Conservation (phyloP, 2,113 vertebrate species). For the Aspiorhynchus laticeps region DNA sequence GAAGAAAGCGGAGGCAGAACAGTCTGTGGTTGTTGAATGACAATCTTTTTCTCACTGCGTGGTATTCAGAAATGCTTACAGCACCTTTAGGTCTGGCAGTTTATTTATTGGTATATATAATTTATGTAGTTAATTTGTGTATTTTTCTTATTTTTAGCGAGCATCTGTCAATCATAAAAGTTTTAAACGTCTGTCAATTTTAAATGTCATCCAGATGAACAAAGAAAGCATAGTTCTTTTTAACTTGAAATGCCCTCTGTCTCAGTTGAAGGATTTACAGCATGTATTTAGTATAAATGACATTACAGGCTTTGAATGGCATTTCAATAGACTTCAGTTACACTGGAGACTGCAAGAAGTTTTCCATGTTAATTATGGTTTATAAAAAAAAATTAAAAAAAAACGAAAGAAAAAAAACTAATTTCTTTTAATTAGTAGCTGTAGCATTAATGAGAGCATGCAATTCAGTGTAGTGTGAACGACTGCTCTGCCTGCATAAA, state of each 20-base stretch:
- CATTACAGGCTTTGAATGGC: neutral
- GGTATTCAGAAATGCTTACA: neutral
- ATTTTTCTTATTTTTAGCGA: neutral
- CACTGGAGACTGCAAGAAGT: neutral
- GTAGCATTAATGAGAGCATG: constrained; percentile 28
- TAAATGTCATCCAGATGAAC: neutral
- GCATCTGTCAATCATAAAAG: neutral
- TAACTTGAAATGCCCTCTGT: neutral
- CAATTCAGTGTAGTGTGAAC: constrained; percentile 31
- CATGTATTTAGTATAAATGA: neutral
- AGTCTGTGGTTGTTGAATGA: constrained; percentile 4
- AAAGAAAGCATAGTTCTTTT: neutral
- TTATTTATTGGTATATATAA: neutral
- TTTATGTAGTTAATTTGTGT: neutral
- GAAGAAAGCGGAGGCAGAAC: neutral
- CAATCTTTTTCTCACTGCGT: constrained; percentile 12
- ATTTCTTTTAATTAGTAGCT: constrained; percentile 45
- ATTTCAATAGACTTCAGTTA: constrained; percentile 8
- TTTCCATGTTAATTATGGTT: constrained; percentile 40
- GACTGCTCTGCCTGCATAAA: constrained; percentile 37
- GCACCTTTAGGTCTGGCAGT: neutral
- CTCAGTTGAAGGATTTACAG: neutral
- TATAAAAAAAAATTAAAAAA: neutral
- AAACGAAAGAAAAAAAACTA: neutral
- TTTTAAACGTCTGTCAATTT: too few relatives aligned